Conservation (phyloP, 2,113 vertebrate species). For the Sturnira hondurensis region DNA sequence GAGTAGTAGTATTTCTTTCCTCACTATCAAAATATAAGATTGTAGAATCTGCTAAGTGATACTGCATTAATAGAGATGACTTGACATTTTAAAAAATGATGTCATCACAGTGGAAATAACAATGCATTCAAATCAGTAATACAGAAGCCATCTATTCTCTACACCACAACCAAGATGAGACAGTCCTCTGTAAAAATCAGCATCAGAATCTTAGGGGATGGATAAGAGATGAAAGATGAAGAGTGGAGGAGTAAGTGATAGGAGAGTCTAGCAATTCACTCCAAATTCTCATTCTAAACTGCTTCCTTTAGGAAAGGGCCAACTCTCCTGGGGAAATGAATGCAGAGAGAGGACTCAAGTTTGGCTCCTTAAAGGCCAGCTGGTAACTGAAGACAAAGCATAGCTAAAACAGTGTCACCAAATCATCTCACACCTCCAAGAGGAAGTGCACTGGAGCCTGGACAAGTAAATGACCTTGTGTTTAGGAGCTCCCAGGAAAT, state of each 20-base stretch:
- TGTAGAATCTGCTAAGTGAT: background rate
- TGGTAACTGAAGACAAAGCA: background rate
- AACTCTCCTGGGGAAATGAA: background rate
- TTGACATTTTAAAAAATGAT: conserved; percentile 46
- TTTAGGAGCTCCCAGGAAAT: background rate
- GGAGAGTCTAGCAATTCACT: background rate
- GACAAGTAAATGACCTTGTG: background rate
- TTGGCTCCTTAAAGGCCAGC: background rate
- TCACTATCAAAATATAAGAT: conserved; percentile 13
- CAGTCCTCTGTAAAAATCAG: background rate
- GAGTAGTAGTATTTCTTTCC: background rate
- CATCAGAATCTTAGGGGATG: background rate
- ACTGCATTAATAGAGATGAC: conserved; percentile 47
- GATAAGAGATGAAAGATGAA: background rate
- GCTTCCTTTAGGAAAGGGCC: background rate
- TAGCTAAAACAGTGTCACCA: background rate
- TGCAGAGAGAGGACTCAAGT: background rate
- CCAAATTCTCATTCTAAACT: background rate
- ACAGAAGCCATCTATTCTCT: background rate
- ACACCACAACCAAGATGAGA: background rate
- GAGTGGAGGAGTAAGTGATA: background rate
- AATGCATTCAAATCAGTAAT: background rate
- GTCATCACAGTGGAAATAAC: conserved; percentile 32
- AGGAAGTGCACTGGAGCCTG: background rate
- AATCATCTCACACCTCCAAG: background rate